phyloP scores from a whole-genome alignment of 1,140 invertebrate genomes.

The Pseudoatta argentina region DNA sequence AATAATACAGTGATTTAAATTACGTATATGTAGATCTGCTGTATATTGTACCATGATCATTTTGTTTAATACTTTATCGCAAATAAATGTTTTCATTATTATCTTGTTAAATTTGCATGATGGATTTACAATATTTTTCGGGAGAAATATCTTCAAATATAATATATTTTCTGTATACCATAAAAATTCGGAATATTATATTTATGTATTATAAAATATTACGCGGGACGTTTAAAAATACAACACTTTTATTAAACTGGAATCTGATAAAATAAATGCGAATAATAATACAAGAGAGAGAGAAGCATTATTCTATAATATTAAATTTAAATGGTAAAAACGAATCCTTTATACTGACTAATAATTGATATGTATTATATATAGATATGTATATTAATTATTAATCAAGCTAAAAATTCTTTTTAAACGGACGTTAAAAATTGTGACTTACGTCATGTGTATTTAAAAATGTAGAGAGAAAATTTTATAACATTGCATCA shows the following conservation, averaged over 20 bases:
- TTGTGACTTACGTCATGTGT: neutral
- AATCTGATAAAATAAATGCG: conserved; percentile 23
- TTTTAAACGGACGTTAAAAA: neutral
- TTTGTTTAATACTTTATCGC: conserved; percentile 13
- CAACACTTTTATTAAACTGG: neutral
- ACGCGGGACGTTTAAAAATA: neutral
- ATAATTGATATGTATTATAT: neutral
- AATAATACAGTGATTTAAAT: neutral
- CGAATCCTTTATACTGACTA: neutral
- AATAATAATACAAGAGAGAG: neutral
- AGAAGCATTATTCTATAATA: neutral
- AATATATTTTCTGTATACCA: conserved; percentile 2
- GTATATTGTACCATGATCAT: neutral
- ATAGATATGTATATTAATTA: neutral
- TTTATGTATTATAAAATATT: conserved; percentile 16
- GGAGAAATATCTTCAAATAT: neutral
- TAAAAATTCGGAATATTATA: conserved; percentile 9
- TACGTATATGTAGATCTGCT: neutral
- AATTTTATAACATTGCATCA: conserved; percentile 26
- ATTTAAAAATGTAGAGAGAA: conserved; percentile 27
- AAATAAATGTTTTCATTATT: conserved; percentile 43
- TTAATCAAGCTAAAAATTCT: conserved; percentile 23
- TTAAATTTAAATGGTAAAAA: neutral
- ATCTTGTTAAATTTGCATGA: conserved; percentile 15
- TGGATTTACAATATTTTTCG: neutral